Conservation (phyloP, 2,113 vertebrate genomes). For the Empidonax alnorum region DNA sequence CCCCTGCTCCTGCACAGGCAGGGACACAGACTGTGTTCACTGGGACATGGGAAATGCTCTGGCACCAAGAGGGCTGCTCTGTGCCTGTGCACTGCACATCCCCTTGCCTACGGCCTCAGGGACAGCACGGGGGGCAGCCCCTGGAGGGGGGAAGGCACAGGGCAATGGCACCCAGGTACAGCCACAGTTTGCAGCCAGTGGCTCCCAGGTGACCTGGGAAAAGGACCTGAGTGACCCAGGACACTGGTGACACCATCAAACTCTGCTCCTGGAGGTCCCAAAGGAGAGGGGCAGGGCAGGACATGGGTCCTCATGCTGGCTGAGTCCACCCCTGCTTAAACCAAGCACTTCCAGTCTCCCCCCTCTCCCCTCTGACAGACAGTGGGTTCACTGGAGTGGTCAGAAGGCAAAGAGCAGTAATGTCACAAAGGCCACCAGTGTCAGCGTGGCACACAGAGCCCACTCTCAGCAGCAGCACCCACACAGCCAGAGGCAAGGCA, state of each 20-base stretch:
- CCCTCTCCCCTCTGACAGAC: background rate
- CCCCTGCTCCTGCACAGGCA: background rate
- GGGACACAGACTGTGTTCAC: background rate
- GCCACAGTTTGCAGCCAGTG: background rate
- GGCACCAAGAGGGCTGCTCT: background rate
- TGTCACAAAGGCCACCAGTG: background rate
- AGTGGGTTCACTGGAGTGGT: background rate
- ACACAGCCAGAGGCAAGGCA: background rate
- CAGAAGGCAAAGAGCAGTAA: background rate
- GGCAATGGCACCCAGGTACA: background rate
- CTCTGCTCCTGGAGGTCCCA: background rate
- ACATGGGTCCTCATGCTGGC: fast-evolving
- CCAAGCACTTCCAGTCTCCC: background rate
- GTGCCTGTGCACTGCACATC: fast-evolving
- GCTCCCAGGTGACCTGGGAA: background rate
- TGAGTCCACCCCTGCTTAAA: background rate
- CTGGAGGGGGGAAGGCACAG: background rate
- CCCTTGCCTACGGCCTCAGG: background rate
- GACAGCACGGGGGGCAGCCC: fast-evolving
- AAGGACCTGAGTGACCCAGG: background rate
- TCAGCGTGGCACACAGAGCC: background rate
- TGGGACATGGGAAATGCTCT: fast-evolving
- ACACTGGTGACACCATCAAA: background rate
- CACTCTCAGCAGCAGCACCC: background rate
- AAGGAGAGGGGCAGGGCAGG: background rate